Percentiles rank a stretch among this genome's conserved stretches.
Conservation (phyloP, 2,888 invertebrate species). For the Tridacna gigas region DNA sequence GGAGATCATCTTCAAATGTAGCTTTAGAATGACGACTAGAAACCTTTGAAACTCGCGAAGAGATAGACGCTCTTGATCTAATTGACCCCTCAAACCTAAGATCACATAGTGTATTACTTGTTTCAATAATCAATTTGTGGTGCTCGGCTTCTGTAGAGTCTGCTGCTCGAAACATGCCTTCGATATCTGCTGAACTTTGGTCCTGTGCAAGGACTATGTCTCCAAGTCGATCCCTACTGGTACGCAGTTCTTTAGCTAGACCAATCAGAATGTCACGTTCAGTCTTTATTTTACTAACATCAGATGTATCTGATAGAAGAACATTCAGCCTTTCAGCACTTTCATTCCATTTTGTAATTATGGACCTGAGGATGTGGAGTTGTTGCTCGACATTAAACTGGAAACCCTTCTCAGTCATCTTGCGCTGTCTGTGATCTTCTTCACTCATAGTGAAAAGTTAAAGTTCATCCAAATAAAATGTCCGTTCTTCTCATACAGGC, state of each 20-base stretch:
- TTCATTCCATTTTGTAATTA: background rate
- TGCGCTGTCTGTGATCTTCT: background rate
- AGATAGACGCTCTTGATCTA: background rate
- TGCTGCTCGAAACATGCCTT: background rate
- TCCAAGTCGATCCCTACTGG: background rate
- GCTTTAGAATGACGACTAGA: background rate
- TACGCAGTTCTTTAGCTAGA: background rate
- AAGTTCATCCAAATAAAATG: no score
- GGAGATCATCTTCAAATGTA: background rate
- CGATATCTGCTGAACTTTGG: background rate
- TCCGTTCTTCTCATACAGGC: no score
- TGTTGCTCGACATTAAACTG: no score
- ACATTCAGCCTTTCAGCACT: conserved; percentile 7
- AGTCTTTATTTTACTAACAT: background rate
- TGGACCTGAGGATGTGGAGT: background rate
- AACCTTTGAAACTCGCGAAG: background rate
- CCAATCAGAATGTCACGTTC: background rate
- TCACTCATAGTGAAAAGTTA: background rate
- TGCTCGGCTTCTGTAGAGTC: background rate
- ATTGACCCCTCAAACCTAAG: background rate
- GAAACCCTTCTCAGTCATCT: background rate
- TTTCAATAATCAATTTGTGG: background rate
- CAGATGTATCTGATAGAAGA: background rate
- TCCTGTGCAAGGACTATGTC: background rate
- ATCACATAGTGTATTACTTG: background rate